A percentile compares a stretch with the other conserved stretches of the same genome.
phyloP scores from a whole-genome alignment of 1,140 invertebrate genomes.

The Andrena cerasifolii region DNA sequence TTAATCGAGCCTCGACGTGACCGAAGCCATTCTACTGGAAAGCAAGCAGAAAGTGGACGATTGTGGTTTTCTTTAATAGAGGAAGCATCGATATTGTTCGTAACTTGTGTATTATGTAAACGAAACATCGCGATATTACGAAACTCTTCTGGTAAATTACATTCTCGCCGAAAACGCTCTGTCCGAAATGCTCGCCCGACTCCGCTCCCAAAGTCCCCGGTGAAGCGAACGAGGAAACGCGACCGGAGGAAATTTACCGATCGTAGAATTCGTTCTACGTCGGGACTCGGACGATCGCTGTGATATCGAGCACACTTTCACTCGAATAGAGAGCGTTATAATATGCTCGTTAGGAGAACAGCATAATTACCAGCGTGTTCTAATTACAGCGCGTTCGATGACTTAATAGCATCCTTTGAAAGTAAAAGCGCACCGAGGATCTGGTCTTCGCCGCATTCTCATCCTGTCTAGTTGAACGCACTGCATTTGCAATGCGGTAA shows the following conservation, averaged over 20 bases:
- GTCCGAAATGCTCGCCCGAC: not conserved
- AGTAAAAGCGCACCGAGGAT: constrained; percentile 21
- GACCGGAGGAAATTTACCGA: not conserved
- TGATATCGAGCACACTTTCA: constrained; percentile 36
- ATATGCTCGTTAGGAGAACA: constrained; percentile 42
- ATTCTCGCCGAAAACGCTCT: not conserved
- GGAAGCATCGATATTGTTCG: constrained; percentile 2
- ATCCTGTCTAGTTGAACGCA: not conserved
- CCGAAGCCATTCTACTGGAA: not conserved
- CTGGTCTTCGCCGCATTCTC: not conserved
- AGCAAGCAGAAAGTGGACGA: not conserved
- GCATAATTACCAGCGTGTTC: constrained; percentile 32
- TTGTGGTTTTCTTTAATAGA: not conserved
- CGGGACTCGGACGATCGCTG: not conserved
- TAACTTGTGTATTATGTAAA: constrained; percentile 30
- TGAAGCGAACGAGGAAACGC: not conserved
- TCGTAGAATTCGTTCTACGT: not conserved
- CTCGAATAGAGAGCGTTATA: constrained; percentile 37
- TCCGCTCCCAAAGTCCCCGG: too few relatives aligned
- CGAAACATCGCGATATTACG: not conserved
- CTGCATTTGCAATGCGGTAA: not conserved
- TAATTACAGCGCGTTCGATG: constrained; percentile 41
- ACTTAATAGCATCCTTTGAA: constrained; percentile 28
- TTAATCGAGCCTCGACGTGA: not conserved
- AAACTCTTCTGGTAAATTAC: not conserved